These are phyloP conservation scores for Bubo bubo DNA, from an alignment of 2,113 vertebrate genomes.

Conservation along the genomic window DNA sequence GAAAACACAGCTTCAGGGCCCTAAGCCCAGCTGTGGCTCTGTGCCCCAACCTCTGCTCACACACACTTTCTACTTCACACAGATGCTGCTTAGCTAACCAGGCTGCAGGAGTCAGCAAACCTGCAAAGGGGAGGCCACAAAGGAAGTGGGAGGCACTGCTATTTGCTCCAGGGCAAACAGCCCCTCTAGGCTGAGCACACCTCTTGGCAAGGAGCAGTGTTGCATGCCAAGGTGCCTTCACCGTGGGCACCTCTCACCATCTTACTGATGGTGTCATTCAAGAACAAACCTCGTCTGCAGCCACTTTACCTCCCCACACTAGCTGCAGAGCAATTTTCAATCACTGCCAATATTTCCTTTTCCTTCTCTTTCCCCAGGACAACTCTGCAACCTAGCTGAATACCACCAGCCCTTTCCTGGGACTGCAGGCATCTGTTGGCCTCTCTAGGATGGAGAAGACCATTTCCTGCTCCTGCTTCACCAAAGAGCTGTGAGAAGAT, in stretches of 20 bases:
- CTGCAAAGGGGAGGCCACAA: not conserved
- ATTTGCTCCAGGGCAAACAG: not conserved
- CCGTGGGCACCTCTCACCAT: not conserved
- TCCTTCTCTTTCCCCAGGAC: not conserved
- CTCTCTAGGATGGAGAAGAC: not conserved
- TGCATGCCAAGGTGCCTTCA: not conserved
- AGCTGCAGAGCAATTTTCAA: not conserved
- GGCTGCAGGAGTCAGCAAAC: not conserved
- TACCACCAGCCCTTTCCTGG: not conserved
- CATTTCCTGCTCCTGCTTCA: not conserved
- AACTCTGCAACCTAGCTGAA: not conserved
- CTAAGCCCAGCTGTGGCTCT: not conserved
- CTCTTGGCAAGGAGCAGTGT: not conserved
- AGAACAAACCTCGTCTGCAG: not conserved
- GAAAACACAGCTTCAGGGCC: not conserved
- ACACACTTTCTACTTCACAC: not conserved
- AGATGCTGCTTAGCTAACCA: not conserved
- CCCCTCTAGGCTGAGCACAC: not conserved
- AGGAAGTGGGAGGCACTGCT: not conserved
- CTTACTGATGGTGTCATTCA: not conserved
- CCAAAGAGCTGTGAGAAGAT: not conserved
- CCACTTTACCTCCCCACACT: not conserved
- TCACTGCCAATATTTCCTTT: not conserved
- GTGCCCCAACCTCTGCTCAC: not conserved
- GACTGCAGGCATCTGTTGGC: not conserved